Conservation (phyloP, 2,888 invertebrate genomes). For the Latrodectus elegans region DNA sequence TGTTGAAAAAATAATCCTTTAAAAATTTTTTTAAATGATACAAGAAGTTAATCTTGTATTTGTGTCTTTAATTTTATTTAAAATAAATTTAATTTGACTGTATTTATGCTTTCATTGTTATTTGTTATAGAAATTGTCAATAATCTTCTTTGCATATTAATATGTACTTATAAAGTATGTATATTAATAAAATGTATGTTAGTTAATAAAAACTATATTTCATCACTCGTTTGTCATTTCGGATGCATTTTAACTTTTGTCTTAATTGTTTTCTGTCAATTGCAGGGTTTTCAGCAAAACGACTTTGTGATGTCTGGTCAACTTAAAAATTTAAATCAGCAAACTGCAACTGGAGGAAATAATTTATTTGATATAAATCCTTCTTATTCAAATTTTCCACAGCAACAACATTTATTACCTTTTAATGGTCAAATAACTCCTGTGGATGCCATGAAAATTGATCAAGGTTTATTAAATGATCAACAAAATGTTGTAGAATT, state of each 20-base stretch:
- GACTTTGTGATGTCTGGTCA: constrained; percentile 43
- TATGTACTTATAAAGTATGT: background rate
- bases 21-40: too few species aligned
- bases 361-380: constrained; percentile 55
- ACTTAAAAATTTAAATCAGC: constrained; percentile 39
- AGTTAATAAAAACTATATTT: background rate
- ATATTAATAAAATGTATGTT: too few species aligned
- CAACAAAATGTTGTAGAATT: constrained; percentile 31
- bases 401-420: constrained; percentile 49
- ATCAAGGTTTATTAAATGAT: constrained; percentile 31
- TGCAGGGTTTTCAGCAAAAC: constrained; percentile 53
- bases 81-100: too few species aligned
- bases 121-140: too few species aligned
- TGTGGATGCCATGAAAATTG: constrained; percentile 37
- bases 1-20: too few species aligned
- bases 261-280: background rate
- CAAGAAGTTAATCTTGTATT: too few species aligned
- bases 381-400: constrained; percentile 51
- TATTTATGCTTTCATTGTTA: too few species aligned
- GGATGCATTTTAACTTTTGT: too few species aligned
- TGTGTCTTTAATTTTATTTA: too few species aligned
- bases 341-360: constrained; percentile 25
- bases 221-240: too few species aligned
- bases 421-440: constrained; percentile 57
- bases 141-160: too few species aligned